Evolutionary conservation across 2,797 vertebrate species (phyloP).

Genomic region (Enteromius thamalakanensis): DNA sequence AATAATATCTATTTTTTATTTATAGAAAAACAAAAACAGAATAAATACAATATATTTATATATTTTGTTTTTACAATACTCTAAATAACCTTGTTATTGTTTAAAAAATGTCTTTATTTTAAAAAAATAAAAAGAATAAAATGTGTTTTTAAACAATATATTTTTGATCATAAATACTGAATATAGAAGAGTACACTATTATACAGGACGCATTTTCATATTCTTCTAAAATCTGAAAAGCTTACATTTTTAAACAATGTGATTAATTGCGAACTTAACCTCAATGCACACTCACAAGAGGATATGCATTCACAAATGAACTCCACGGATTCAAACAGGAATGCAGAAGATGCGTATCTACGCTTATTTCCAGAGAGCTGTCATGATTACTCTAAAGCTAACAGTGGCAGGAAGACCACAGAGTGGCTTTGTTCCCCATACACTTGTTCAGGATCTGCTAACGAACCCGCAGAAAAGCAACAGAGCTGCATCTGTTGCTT

Average conservation of each 20-base stretch:
- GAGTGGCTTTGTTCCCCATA: slow-evolving; percentile 37
- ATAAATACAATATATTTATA: not conserved
- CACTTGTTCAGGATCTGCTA: slow-evolving; percentile 44
- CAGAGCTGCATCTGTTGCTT: slow-evolving; percentile 64
- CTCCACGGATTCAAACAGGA: not conserved
- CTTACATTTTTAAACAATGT: not conserved
- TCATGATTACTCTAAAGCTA: slow-evolving; percentile 27
- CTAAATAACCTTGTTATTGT: not conserved
- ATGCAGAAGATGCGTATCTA: not conserved
- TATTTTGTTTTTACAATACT: not conserved
- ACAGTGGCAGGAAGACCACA: slow-evolving; percentile 30
- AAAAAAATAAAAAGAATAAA: not conserved
- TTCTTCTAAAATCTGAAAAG: not conserved
- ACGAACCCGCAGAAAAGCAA: slow-evolving; percentile 36
- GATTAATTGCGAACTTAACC: not conserved
- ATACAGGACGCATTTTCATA: not conserved
- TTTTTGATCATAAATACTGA: not conserved
- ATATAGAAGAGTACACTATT: not conserved
- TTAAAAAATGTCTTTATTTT: not conserved
- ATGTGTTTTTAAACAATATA: not conserved
- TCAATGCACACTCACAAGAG: not conserved
- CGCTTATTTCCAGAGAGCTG: slow-evolving; percentile 23
- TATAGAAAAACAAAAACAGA: not conserved
- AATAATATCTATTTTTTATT: not conserved
- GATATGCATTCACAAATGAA: not conserved